Evolutionary conservation across 2,113 vertebrate species (phyloP), one percentile per base, ranked within the genome.

Genomic region (Polypterus bichir): DNA sequence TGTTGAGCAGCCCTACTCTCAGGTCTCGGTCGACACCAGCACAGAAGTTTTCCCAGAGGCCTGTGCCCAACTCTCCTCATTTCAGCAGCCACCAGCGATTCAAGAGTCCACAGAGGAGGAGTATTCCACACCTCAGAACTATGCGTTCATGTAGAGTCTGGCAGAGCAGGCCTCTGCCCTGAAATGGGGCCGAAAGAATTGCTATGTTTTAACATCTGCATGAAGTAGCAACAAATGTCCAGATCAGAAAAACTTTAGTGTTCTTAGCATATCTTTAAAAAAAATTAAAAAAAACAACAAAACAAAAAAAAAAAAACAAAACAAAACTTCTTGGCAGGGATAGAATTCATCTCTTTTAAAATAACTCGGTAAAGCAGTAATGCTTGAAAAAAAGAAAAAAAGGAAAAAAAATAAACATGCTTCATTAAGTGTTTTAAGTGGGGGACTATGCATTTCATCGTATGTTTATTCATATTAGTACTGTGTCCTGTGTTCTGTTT

Each of bases 1-100:
- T 53, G 77, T 88, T 3, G 87, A 86, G 72, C 87, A 84, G 57
- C 85, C 85, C 72, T 86, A 92, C 3, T 81, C 88, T 76, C 90
- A 90, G 76, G 90, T 94, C 75, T 91, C 90, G 54, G 90, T 90
- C 4, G 90, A 90, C 82, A 90, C 88, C 89, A 93, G 91, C 89
- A 89, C 86, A 76, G 80, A 78, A 5, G 91, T 89, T 79, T 74
- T 87, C 44, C 60, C 74, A 0, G 83, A 86, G 68, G 66, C 74
- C 61, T 71, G 64, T 0, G 83, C 72, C 68, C 88, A 75, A 54
- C 76, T 82, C 1, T 71, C 77, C 47, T 68, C 77, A 66, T 80
- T 54, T 58, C 84, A 81, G 64, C 74, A 79, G 64, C 78, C 76
- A 45, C 77, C 64, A 68, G 65, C 84, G 65, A 66, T 84, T 73